These are phyloP conservation scores for Hirtodrosophila confusa DNA, from an alignment of 2,888 invertebrate species.

Conservation along the genomic window DNA sequence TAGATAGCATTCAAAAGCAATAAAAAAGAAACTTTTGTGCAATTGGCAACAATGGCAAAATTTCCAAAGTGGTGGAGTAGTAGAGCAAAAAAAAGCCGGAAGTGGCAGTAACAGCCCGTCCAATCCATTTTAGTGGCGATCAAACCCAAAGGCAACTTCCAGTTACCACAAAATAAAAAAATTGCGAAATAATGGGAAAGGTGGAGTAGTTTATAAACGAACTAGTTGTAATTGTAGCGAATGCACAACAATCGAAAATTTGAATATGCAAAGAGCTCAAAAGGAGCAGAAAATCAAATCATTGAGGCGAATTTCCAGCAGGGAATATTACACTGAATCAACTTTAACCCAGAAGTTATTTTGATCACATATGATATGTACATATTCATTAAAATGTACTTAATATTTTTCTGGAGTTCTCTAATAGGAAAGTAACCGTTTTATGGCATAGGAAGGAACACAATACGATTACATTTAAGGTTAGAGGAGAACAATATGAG, in stretches of 20 bases:
- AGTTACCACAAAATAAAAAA: slow-evolving; percentile 2
- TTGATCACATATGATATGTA: too few species aligned
- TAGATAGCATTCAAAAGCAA: slow-evolving; percentile 68
- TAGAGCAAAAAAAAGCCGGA: slow-evolving; percentile 3
- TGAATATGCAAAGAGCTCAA: neutral
- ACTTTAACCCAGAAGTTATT: too few species aligned
- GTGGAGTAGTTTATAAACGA: slow-evolving; percentile 14
- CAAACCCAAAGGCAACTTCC: slow-evolving; percentile 9
- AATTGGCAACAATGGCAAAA: slow-evolving; percentile 39
- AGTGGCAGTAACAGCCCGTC: slow-evolving; percentile 3
- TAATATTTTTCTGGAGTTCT: too few species aligned
- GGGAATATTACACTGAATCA: too few species aligned
- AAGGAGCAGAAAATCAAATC: neutral
- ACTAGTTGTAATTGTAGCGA: slow-evolving; percentile 20
- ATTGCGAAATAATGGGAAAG: slow-evolving; percentile 16
- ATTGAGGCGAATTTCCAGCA: too few species aligned
- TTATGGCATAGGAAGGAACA: too few species aligned
- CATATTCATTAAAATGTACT: too few species aligned
- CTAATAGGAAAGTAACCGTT: too few species aligned
- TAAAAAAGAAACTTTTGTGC: slow-evolving; percentile 62
- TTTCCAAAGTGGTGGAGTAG: neutral
- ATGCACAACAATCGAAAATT: slow-evolving; percentile 9
- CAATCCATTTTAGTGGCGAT: slow-evolving; percentile 18
- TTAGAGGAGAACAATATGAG: too few species aligned
- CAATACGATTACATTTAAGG: too few species aligned